Conservation (phyloP, 2,113 vertebrate genomes). For the Grallaria varia region DNA sequence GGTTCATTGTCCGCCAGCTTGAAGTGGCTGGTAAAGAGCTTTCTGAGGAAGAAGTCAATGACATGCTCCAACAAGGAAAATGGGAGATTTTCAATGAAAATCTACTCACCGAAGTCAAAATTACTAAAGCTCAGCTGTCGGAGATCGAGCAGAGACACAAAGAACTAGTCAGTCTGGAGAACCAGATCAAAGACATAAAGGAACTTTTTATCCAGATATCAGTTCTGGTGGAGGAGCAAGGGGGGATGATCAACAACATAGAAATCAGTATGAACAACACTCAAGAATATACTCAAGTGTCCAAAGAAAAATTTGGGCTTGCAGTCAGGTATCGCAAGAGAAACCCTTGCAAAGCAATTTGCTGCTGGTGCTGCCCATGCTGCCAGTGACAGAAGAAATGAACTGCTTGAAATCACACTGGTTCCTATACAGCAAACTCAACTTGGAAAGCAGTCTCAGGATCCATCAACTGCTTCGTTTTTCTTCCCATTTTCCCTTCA, state of each 20-base stretch:
- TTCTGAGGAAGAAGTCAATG: conserved; percentile 86
- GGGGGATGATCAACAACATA: conserved; percentile 86
- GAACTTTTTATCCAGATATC: conserved; percentile 91
- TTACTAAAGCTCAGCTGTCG: conserved; percentile 87
- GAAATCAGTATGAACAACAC: conserved; percentile 84
- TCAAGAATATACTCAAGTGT: conserved; percentile 82
- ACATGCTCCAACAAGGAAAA: conserved; percentile 90
- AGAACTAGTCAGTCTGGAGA: conserved; percentile 89
- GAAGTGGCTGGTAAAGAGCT: conserved; percentile 88
- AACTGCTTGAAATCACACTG: not conserved
- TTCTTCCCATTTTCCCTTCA: not conserved
- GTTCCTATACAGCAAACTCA: not conserved
- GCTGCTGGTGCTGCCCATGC: conserved; percentile 88
- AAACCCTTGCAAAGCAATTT: conserved; percentile 85
- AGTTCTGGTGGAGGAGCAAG: conserved; percentile 89
- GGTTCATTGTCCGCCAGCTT: conserved; percentile 90
- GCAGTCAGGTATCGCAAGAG: conserved; percentile 87
- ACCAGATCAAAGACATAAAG: conserved; percentile 87
- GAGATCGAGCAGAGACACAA: conserved; percentile 96
- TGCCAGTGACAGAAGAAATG: conserved; percentile 67
- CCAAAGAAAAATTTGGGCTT: conserved; percentile 87
- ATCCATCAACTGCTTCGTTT: not conserved
- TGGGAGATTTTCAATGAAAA: conserved; percentile 97
- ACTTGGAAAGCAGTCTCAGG: not conserved
- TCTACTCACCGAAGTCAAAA: conserved; percentile 85